These are phyloP conservation scores for Notodonta ziczac DNA, from an alignment of 2,888 invertebrate genomes.

Conservation along the genomic window DNA sequence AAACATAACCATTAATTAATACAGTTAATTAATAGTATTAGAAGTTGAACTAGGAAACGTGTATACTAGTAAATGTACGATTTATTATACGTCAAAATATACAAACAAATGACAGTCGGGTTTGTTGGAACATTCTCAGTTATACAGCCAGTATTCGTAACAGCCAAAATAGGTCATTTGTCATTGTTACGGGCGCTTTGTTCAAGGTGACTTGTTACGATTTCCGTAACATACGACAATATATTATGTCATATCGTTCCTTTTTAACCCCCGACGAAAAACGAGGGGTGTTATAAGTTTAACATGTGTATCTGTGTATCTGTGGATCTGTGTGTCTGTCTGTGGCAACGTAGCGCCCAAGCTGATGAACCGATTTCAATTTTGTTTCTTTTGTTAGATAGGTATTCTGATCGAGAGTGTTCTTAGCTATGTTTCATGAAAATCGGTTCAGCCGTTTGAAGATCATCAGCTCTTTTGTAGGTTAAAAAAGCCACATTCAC, in stretches of 20 bases:
- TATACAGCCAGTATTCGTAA: conserved; percentile 28
- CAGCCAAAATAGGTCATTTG: conserved; percentile 52
- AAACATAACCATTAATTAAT: conserved; percentile 24
- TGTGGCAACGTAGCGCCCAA: no score
- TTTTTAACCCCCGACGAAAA: no score
- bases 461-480: no score
- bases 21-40: conserved; percentile 18
- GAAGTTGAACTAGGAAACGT: conserved; percentile 44
- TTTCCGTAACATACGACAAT: conserved; percentile 56
- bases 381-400: no score
- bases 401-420: no score
- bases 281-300: no score
- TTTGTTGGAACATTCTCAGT: conserved; percentile 45
- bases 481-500: no score
- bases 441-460: no score
- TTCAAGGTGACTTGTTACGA: conserved; percentile 52
- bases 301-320: no score
- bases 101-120: conserved; percentile 39
- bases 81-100: conserved; percentile 47
- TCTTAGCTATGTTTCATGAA: no score
- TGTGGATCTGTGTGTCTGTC: no score
- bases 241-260: conserved; percentile 47
- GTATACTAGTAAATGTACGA: conserved; percentile 28
- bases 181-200: conserved; percentile 53
- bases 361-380: no score